Evolutionary conservation across 1,140 invertebrate species (phyloP).

Genomic region (Cyclina sinensis): DNA sequence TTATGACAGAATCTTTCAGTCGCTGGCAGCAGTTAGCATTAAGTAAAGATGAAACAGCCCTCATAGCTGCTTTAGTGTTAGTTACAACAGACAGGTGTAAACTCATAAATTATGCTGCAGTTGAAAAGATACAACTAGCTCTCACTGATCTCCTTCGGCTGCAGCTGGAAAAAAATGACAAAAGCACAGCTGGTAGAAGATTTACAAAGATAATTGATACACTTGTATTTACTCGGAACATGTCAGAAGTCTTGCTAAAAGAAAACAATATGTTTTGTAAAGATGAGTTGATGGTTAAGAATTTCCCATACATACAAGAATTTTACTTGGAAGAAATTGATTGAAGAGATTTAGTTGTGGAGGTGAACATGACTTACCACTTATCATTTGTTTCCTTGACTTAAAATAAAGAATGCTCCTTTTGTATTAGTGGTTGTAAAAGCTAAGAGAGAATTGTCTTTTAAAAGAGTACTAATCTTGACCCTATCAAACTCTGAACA

Average conservation of each 20-base stretch:
- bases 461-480: too few species aligned
- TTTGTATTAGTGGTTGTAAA: too few species aligned
- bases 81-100: constrained; percentile 43
- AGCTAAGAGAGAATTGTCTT: too few species aligned
- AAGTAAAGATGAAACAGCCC: constrained; percentile 17
- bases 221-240: neutral
- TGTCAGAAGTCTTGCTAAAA: neutral
- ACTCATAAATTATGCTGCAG: neutral
- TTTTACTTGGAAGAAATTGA: constrained; percentile 28
- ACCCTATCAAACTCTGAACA: too few species aligned
- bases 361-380: too few species aligned
- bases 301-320: constrained; percentile 28
- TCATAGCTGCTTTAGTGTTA: constrained; percentile 26
- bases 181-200: neutral
- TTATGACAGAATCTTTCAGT: neutral
- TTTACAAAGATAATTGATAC: constrained; percentile 31
- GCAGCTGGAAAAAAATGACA: neutral
- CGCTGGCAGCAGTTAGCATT: constrained; percentile 6
- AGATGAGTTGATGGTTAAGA: constrained; percentile 39
- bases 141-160: neutral
- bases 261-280: constrained; percentile 51
- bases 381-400: too few species aligned
- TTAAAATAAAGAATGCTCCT: too few species aligned
- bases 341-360: too few species aligned
- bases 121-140: neutral